A percentile compares a stretch with the other conserved stretches of the same genome.
Evolutionary conservation across 2,888 invertebrate genomes (phyloP).

Genomic region (Nesidiocoris tenuis): DNA sequence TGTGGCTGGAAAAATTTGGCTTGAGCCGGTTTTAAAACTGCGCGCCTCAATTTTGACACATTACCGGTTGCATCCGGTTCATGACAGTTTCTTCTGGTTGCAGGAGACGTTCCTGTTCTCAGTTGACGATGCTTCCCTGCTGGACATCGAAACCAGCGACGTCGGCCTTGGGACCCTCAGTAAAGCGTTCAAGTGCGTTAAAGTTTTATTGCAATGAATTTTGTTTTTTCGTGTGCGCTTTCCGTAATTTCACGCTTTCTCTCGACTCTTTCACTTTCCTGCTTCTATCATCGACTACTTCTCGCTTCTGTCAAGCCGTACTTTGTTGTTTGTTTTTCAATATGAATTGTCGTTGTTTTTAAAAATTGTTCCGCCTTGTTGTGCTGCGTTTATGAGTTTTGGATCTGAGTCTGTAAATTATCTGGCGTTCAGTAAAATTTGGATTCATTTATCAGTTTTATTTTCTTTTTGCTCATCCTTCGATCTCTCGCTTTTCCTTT

Average conservation of each 20-base stretch:
- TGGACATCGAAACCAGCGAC: slow-evolving; percentile 86
- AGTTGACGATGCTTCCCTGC: slow-evolving; percentile 76
- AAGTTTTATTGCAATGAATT: slow-evolving; percentile 32
- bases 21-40: no score
- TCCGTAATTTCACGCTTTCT: not conserved
- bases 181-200: slow-evolving; percentile 77
- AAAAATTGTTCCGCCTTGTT: not conserved
- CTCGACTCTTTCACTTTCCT: not conserved
- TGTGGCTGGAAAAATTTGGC: no score
- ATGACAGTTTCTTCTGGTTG: no score
- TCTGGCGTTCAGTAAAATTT: no score
- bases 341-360: no score
- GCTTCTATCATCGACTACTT: not conserved
- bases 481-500: slow-evolving; percentile 2
- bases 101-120: slow-evolving; percentile 79
- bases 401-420: no score
- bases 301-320: no score
- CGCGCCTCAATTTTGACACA: no score
- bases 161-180: slow-evolving; percentile 82
- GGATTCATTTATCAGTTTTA: no score
- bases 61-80: no score
- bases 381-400: not conserved
- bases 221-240: slow-evolving; percentile 5
- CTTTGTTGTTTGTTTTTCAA: no score
- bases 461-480: no score